phyloP scores from a whole-genome alignment of 2,797 vertebrate species.

The Euthynnus affinis region DNA sequence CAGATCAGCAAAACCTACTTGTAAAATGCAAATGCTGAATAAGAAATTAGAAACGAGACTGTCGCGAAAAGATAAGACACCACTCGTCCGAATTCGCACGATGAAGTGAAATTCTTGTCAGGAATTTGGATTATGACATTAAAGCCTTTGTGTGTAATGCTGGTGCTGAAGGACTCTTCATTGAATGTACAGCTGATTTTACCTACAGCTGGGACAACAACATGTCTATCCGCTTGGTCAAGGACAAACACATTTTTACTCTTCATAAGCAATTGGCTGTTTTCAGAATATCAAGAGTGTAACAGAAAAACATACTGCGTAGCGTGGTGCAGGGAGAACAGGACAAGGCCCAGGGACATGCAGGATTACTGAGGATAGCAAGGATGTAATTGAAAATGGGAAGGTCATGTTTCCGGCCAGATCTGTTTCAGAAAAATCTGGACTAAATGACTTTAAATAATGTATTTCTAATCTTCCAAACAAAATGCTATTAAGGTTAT shows the following conservation, averaged over 20 bases:
- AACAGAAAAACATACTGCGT: neutral
- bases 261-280: constrained; percentile 25
- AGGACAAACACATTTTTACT: constrained; percentile 14
- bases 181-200: constrained; percentile 39
- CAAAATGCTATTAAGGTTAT: neutral
- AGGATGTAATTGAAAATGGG: constrained; percentile 69
- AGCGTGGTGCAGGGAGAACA: neutral
- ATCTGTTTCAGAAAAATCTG: constrained; percentile 60
- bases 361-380: constrained; percentile 57
- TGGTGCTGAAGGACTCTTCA: constrained; percentile 48
- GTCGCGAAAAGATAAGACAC: constrained; percentile 54
- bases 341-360: constrained; percentile 1
- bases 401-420: constrained; percentile 52
- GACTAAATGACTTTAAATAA: constrained; percentile 65
- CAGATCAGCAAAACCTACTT: constrained; percentile 64
- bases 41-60: constrained; percentile 53
- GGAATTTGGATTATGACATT: constrained; percentile 41
- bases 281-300: constrained; percentile 1
- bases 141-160: constrained; percentile 48
- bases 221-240: constrained; percentile 27
- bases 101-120: constrained; percentile 29
- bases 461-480: constrained; percentile 57
- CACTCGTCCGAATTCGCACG: constrained; percentile 43
- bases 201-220: constrained; percentile 35
- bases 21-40: constrained; percentile 70